Base-by-base conservation (phyloP, 2,797 vertebrate genomes). In the Gastrophryne carolinensis region DNA sequence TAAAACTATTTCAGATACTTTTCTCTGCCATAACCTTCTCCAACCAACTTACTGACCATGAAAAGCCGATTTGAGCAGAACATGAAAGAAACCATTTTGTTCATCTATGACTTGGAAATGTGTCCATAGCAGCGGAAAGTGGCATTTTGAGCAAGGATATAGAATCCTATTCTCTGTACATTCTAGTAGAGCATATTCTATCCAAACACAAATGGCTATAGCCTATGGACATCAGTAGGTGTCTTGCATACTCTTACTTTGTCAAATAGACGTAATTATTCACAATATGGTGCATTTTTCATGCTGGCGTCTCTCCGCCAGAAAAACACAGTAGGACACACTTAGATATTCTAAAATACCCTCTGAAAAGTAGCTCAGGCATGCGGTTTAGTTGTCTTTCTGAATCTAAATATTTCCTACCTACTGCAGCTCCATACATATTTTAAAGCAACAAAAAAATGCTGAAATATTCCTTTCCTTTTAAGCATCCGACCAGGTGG, bases 401-500 rank as follows among this genome's bases (percentile, higher is more conserved):
- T 56, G 29, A 58, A 71, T 65, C 50, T 54, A 77, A 64, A 57
- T 77, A 53, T 71, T 56, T 23, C 12, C 35, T 13, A 64, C 60
- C 50, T 57, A 65, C 50, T 62, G 35, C 21, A 29, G 50, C 60
- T 57, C 34, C 60, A 77, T 64, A 56, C 75, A 77, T 72, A 77
- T 77, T 77, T 77, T 77, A 77, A 71, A 64, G 37, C 44, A 5
- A 30, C 60, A 77, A 29, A 57, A 56, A 47, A 72, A 57, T 30
- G 39, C n/a, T 17, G 60, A 50, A 71, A 71, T 64, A 57, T 71
- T 57, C 67, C 13, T 47, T 32, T 64, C 57, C 26, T 50, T 21
- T 54, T 54, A 72, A 72, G 29, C 23, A 47, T 64, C 74, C 29
- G 64, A 58, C 74, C 44, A 71, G 66, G 74, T 71, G 58, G 75